These are phyloP conservation scores for Numenius arquata DNA, from an alignment of 2,113 vertebrate genomes.

Conservation along the genomic window DNA sequence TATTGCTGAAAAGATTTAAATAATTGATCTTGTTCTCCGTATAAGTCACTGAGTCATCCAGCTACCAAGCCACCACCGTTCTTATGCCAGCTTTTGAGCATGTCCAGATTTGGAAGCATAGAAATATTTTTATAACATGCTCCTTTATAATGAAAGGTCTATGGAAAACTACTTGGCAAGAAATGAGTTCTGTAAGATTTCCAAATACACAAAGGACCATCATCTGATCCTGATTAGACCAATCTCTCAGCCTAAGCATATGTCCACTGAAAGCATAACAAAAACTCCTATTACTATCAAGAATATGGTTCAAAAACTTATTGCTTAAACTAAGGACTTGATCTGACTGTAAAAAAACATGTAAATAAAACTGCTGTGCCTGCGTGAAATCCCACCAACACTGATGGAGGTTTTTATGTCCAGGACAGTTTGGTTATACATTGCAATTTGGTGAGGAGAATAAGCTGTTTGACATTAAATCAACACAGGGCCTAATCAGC, in stretches of 20 bases:
- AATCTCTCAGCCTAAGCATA: neutral
- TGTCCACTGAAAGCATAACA: neutral
- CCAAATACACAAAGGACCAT: neutral
- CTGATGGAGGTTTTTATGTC: neutral
- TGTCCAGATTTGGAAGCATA: neutral
- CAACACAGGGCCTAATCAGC: neutral
- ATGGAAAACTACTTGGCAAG: constrained; percentile 33
- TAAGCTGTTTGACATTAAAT: neutral
- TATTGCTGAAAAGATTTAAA: neutral
- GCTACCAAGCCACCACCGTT: neutral
- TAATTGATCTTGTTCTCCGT: neutral
- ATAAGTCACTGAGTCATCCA: neutral
- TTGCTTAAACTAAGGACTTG: neutral
- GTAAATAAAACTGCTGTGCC: neutral
- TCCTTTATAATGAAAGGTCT: neutral
- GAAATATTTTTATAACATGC: neutral
- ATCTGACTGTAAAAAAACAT: neutral
- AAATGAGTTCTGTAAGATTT: neutral
- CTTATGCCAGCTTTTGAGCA: neutral
- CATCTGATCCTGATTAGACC: neutral
- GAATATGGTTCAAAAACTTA: neutral
- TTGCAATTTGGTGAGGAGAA: neutral
- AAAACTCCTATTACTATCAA: neutral
- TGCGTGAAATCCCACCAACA: neutral
- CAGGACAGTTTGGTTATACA: neutral